Base-by-base conservation (phyloP, 2,888 invertebrate species). In the Camptogramma bilineatum region DNA sequence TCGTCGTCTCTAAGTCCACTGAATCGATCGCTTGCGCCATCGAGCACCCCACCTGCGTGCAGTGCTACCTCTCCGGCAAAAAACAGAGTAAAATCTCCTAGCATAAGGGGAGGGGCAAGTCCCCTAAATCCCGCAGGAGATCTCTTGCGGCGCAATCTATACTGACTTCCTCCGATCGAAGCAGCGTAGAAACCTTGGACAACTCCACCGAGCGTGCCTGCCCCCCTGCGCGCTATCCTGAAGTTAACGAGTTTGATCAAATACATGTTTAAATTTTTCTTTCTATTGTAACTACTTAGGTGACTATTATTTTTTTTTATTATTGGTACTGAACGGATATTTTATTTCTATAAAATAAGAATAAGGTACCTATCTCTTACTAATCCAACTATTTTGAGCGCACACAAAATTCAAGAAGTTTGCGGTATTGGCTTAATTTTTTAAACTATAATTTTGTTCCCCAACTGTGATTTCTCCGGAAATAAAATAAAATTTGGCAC, bases 11-110 rank as follows among this genome's bases (percentile, higher is more conserved):
- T 0, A 93, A 94, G 70, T 94, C 94, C 1, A 94, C 94, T 1
- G 94, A 94, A 75, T 93, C 94, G 0, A 93, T 94, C 51, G 87
- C 91, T 13, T 90, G 90, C 76, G 91, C 94, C 13, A 94, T 96
- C 61, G 96, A 96, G 70, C 95, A 95, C 64, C 95, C 95, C 52
- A 95, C 96, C 24, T 96, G 96, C 87, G 95, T 96, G 74, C 96
- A 96, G 79, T 96, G 96, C 80, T 94, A 96, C 85, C 94, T 96
- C 48, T 95, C 95, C 63, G 94, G 94, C 61, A 95, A 95, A 80
- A 91, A 88, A 44, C 91, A 91, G 72, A 94, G 90, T 73, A 93
- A 94, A 85, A 91, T 93, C 73, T 95, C 95, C 94, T 95, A 95
- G 94, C 95, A 95, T 91, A 95, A 93, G 94, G 94, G 93, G 90